phyloP scores from a whole-genome alignment of 2,113 vertebrate genomes.

The Trichomycterus rosablanca region DNA sequence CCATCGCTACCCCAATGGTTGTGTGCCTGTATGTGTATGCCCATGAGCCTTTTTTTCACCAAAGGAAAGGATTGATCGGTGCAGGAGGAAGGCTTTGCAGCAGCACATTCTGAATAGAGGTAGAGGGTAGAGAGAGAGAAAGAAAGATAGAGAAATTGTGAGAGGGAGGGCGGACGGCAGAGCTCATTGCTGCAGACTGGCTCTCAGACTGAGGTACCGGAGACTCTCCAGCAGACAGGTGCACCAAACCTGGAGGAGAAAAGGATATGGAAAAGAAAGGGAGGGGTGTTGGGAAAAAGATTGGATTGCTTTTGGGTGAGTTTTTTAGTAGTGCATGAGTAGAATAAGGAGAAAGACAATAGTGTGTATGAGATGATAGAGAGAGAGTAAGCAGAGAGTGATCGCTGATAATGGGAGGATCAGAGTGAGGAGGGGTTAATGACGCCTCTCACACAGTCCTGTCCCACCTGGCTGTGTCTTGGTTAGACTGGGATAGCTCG shows the following conservation, averaged over 20 bases:
- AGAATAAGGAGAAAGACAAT: background rate
- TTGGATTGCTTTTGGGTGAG: conserved; percentile 42
- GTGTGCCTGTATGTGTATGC: conserved; percentile 10
- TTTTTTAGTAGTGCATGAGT: conserved; percentile 16
- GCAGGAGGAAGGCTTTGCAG: conserved; percentile 34
- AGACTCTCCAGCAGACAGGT: conserved; percentile 46
- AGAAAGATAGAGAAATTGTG: conserved; percentile 17
- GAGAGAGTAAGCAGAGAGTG: conserved; percentile 34
- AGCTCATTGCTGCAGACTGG: conserved; percentile 63
- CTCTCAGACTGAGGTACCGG: conserved; percentile 60
- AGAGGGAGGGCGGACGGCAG: conserved; percentile 37
- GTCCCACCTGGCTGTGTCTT: conserved; percentile 65
- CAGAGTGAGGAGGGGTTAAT: conserved; percentile 20
- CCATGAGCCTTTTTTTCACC: conserved; percentile 1
- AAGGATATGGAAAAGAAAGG: conserved; percentile 36
- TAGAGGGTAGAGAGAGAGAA: background rate
- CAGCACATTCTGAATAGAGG: conserved; percentile 6
- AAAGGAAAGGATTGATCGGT: conserved; percentile 46
- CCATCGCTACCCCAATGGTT: conserved; percentile 10
- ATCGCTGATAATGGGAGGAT: conserved; percentile 33
- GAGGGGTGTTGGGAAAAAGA: conserved; percentile 12
- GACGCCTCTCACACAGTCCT: conserved; percentile 22
- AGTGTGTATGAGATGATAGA: conserved; percentile 33
- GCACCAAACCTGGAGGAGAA: conserved; percentile 29
- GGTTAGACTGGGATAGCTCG: conserved; percentile 53